phyloP scores from a whole-genome alignment of 2,888 invertebrate genomes.

The Diloba caeruleocephala region DNA sequence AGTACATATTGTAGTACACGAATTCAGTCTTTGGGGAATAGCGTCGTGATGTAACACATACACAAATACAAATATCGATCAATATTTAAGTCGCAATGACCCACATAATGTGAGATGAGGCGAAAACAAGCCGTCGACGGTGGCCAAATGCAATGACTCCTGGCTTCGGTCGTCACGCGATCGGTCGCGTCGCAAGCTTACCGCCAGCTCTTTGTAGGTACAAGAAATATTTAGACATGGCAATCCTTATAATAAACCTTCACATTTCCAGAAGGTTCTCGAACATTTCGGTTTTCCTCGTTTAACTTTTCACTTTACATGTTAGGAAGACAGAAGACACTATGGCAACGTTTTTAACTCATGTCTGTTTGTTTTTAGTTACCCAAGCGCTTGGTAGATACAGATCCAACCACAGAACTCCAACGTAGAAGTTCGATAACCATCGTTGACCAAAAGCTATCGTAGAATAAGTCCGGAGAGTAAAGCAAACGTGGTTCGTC shows the following conservation, averaged over 20 bases:
- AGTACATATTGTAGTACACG: no score
- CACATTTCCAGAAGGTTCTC: slow-evolving; percentile 18
- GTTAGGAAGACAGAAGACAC: no score
- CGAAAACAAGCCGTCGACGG: slow-evolving; percentile 56
- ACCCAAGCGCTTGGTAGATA: no score
- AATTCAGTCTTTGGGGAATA: no score
- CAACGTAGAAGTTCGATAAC: no score
- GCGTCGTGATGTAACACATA: slow-evolving; percentile 17
- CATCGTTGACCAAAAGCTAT: no score
- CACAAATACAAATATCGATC: slow-evolving; percentile 59
- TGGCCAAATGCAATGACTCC: slow-evolving; percentile 84
- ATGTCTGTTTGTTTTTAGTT: no score
- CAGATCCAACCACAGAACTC: no score
- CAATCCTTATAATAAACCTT: slow-evolving; percentile 13
- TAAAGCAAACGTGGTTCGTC: no score
- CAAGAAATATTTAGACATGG: slow-evolving; percentile 65
- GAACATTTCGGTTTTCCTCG: not conserved
- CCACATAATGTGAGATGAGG: slow-evolving; percentile 77
- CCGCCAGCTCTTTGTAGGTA: slow-evolving; percentile 69
- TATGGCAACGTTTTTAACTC: no score
- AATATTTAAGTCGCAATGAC: slow-evolving; percentile 76
- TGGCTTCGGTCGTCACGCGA: slow-evolving; percentile 84
- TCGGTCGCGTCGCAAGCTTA: slow-evolving; percentile 81
- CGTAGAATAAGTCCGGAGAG: no score
- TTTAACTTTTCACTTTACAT: no score